Conservation (phyloP, 2,113 vertebrate species). For the Chaetops frenatus region DNA sequence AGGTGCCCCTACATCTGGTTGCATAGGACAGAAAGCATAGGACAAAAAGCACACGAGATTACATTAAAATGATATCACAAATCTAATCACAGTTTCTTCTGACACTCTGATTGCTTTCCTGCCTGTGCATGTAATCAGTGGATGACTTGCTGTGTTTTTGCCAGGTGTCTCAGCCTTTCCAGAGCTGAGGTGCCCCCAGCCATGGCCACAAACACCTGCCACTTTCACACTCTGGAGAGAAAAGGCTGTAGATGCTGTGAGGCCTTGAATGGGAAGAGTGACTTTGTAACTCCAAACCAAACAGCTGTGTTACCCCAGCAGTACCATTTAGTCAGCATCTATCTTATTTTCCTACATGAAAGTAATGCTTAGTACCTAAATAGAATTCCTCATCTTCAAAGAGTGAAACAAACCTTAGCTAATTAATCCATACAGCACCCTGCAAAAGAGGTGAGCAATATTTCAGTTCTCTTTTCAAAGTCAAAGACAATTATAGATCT, state of each 20-base stretch:
- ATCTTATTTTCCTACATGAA: neutral
- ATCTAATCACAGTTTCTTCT: neutral
- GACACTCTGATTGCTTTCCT: neutral
- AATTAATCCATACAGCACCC: neutral
- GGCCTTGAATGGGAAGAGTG: accelerated
- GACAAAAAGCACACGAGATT: neutral
- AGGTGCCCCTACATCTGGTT: neutral
- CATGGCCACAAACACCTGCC: constrained; percentile 76
- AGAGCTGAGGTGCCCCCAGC: constrained; percentile 72
- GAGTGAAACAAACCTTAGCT: neutral
- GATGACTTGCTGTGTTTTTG: neutral
- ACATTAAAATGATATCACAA: neutral
- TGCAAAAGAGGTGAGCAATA: neutral
- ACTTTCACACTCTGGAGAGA: constrained; percentile 71
- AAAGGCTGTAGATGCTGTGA: constrained; percentile 62
- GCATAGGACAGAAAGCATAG: neutral
- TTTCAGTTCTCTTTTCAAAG: neutral
- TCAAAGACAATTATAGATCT: neutral
- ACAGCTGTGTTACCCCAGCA: neutral
- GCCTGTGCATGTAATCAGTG: neutral
- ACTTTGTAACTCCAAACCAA: neutral
- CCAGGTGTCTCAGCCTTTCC: neutral
- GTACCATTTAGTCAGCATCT: neutral
- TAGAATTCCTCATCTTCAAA: neutral
- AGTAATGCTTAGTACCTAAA: neutral